A percentile compares a stretch with the other conserved stretches of the same genome.
Evolutionary conservation across 2,797 vertebrate genomes (phyloP).

Genomic region (Columba guinea): DNA sequence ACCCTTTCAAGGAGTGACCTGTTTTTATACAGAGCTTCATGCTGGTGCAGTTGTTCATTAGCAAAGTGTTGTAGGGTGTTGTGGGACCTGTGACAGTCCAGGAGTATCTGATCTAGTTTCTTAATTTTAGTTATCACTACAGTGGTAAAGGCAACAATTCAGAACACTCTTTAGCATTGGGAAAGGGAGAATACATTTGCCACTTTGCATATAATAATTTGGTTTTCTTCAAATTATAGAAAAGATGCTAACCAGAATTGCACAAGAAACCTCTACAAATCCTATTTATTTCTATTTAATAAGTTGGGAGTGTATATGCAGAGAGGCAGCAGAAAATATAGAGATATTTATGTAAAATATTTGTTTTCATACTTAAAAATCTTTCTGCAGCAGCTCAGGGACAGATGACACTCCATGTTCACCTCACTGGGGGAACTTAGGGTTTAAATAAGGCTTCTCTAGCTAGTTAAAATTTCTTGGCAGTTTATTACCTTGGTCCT

Average conservation of each 20-base stretch:
- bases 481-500: slow-evolving; percentile 37
- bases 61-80: not conserved
- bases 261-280: not conserved
- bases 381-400: not conserved
- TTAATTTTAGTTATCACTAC: not conserved
- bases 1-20: not conserved
- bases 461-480: slow-evolving; percentile 45
- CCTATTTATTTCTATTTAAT: not conserved
- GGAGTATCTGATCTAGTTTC: not conserved
- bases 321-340: not conserved
- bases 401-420: not conserved
- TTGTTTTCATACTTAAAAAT: not conserved
- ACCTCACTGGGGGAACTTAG: not conserved
- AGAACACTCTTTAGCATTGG: not conserved
- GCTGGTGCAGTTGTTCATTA: not conserved
- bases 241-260: not conserved
- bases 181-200: not conserved
- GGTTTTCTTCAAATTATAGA: not conserved
- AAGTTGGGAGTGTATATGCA: not conserved
- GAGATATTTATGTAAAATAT: not conserved
- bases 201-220: not conserved
- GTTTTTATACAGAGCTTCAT: not conserved
- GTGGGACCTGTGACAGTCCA: not conserved
- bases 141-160: not conserved
- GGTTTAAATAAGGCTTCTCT: slow-evolving; percentile 55